A percentile compares a stretch with the other conserved stretches of the same genome.
These are phyloP conservation scores for Arizona elegans DNA, from an alignment of 2,113 vertebrate species.

Conservation along the genomic window DNA sequence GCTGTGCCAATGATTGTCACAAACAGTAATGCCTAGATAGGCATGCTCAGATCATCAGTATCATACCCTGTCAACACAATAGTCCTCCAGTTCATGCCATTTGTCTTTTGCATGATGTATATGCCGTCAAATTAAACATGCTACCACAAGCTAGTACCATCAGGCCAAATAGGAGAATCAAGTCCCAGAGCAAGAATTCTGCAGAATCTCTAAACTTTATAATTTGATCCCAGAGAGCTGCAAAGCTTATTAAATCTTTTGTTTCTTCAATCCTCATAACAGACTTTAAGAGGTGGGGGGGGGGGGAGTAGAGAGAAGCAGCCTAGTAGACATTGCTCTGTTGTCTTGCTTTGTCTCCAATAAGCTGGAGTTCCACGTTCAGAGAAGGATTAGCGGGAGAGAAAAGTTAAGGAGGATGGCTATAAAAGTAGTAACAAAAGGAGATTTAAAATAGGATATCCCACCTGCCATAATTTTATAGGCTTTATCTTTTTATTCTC, in stretches of 20 bases:
- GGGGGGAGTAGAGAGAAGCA: slow-evolving; percentile 26
- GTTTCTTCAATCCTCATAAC: slow-evolving; percentile 72
- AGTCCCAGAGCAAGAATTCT: slow-evolving; percentile 67
- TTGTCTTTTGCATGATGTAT: slow-evolving; percentile 23
- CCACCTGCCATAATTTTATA: slow-evolving; percentile 69
- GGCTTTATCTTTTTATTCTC: slow-evolving; percentile 53
- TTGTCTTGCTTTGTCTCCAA: slow-evolving; percentile 63
- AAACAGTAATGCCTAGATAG: neutral
- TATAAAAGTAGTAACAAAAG: slow-evolving; percentile 61
- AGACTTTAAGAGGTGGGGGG: slow-evolving; percentile 54
- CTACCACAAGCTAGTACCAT: slow-evolving; percentile 42
- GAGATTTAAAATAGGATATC: slow-evolving; percentile 40
- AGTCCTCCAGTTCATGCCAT: neutral
- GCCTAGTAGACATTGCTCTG: slow-evolving; percentile 59
- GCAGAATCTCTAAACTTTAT: slow-evolving; percentile 69
- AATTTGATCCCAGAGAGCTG: slow-evolving; percentile 65
- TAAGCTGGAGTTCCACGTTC: slow-evolving; percentile 57
- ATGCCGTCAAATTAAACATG: slow-evolving; percentile 31
- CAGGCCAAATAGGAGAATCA: slow-evolving; percentile 53
- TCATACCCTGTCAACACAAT: slow-evolving; percentile 17
- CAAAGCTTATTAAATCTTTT: slow-evolving; percentile 65
- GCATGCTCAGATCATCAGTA: slow-evolving; percentile 1
- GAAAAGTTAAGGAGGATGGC: slow-evolving; percentile 54
- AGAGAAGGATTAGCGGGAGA: slow-evolving; percentile 53
- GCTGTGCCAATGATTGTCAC: neutral